Conservation (phyloP, 2,797 vertebrate genomes). For the Amblyraja radiata region DNA sequence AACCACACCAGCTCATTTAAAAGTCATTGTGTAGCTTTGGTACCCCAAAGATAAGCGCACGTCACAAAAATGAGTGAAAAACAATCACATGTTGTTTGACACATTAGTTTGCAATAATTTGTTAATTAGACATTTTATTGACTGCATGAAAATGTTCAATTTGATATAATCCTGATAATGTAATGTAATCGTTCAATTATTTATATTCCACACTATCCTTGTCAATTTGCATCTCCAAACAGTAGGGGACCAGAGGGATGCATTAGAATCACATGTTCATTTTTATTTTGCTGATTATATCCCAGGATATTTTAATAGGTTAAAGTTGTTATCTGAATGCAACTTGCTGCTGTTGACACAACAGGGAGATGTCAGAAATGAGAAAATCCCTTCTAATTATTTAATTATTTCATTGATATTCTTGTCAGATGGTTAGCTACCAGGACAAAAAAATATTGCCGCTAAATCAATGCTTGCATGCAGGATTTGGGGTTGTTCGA, state of each 20-base stretch:
- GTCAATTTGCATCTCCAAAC: neutral
- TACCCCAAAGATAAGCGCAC: neutral
- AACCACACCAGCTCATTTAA: neutral
- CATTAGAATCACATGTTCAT: neutral
- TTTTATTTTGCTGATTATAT: neutral
- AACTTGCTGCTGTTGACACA: neutral
- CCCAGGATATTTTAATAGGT: neutral
- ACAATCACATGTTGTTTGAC: neutral
- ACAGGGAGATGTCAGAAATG: neutral
- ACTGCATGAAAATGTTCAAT: constrained; percentile 16
- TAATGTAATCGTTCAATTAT: neutral
- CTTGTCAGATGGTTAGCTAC: neutral
- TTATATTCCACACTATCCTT: neutral
- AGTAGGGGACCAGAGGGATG: neutral
- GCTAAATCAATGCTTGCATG: neutral
- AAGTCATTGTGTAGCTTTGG: neutral
- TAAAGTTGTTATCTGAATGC: neutral
- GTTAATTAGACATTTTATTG: neutral
- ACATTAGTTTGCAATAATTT: neutral
- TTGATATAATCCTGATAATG: neutral
- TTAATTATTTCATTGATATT: neutral
- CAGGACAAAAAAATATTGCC: neutral
- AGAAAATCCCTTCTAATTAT: neutral
- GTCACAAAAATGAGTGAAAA: neutral
- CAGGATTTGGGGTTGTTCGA: neutral